Percentiles rank a stretch among this genome's conserved stretches.
These are phyloP conservation scores for Lutjanus erythropterus DNA, from an alignment of 2,113 vertebrate species.

Conservation along the genomic window DNA sequence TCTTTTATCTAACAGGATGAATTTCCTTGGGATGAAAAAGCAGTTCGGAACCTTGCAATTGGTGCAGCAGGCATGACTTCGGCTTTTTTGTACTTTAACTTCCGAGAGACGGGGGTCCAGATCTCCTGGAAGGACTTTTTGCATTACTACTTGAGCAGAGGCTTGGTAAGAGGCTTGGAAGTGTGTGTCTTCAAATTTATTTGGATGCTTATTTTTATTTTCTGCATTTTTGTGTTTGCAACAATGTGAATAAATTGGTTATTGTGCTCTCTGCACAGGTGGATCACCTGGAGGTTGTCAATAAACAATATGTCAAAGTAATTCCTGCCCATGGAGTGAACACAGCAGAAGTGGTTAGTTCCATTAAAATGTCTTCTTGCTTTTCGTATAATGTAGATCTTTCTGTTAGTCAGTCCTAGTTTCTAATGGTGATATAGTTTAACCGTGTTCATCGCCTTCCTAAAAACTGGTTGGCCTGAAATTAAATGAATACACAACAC, in stretches of 20 bases:
- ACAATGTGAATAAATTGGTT: background rate
- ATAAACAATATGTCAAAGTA: constrained; percentile 86
- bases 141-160: constrained; percentile 81
- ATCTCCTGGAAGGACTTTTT: constrained; percentile 88
- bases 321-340: constrained; percentile 77
- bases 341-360: constrained; percentile 79
- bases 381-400: background rate
- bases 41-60: constrained; percentile 68
- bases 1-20: constrained; percentile 72
- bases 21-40: constrained; percentile 81
- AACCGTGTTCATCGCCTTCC: background rate
- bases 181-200: no score
- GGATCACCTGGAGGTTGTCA: constrained; percentile 85
- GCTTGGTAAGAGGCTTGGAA: constrained; percentile 84
- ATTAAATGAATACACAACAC: background rate
- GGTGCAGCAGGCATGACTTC: constrained; percentile 74
- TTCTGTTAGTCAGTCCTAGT: background rate
- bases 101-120: constrained; percentile 82
- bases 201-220: no score
- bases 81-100: constrained; percentile 82
- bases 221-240: background rate
- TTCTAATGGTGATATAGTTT: background rate
- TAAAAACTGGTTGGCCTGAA: background rate
- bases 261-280: constrained; percentile 73
- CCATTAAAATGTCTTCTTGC: background rate